Evolutionary conservation across 2,113 vertebrate genomes (phyloP), one percentile per base, ranked within the genome.

Genomic region (Xenopus laevis): DNA sequence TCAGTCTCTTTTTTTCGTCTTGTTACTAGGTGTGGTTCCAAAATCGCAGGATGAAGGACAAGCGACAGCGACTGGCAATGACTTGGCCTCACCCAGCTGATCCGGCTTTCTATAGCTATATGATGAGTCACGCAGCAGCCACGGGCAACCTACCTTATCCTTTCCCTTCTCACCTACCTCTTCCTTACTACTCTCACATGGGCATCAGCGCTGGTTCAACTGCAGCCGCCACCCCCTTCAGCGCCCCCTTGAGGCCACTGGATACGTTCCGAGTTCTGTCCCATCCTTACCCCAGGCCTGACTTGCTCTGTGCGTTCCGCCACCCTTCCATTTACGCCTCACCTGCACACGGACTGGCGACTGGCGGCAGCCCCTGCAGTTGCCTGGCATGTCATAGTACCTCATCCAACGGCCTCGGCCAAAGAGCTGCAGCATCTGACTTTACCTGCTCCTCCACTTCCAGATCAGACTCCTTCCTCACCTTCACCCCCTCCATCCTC

Each of bases 11-110:
- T 40, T 40, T 9, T 40, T 5, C 33, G 4, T n/a, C 33, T 40
- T 40, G 33, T 40, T 40, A 40, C 6, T 88, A 99, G 97, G 96
- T 99, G 74, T 99, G 97, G 97, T 99, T 98, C 89, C 96, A 99
- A 91, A 99, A 99, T 88, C 93, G 97, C 69, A 87, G 97, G 81
- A 99, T 99, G 97, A 99, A 99, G 86, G 97, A 99, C 89, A 99
- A 98, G 79, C 82, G 96, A 45, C 96, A 98, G 86, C 93, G 97
- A 21, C 86, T 99, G 81, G 96, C 96, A 63, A 97, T 98, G 96
- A 97, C 96, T 40, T 99, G 96, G 97, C 96, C 96, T 68, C 96
- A 98, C 82, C 96, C 97, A 0, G 95, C 96, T 0, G 97, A 98
- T 81, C 97, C 97, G 27, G 96, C 96, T 65, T 99, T 99, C 82